These are phyloP conservation scores for Clepsis dumicolana DNA, from an alignment of 2,888 invertebrate genomes.

Conservation along the genomic window DNA sequence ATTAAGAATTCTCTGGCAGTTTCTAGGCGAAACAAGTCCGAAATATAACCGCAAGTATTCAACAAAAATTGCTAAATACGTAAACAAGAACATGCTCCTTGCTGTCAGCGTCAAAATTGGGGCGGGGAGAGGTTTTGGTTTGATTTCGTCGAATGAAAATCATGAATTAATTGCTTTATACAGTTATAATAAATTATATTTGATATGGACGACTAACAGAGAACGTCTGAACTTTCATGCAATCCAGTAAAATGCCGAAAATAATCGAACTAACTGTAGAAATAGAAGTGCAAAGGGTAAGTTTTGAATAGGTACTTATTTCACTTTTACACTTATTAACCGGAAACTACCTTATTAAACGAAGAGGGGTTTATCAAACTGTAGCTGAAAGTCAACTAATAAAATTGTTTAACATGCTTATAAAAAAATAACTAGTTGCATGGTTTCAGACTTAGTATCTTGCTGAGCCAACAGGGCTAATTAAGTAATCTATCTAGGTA, in stretches of 20 bases:
- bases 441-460: no score
- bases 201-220: conserved; percentile 23
- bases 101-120: conserved; percentile 28
- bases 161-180: conserved; percentile 18
- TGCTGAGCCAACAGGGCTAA: no score
- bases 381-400: no score
- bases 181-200: neutral
- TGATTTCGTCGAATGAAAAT: conserved; percentile 13
- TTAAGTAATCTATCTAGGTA: no score
- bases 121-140: conserved; percentile 20
- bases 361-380: no score
- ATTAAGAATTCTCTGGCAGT: no score
- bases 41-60: neutral
- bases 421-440: no score
- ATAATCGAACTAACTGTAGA: conserved; percentile 86
- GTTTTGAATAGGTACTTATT: conserved; percentile 44
- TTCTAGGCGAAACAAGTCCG: neutral
- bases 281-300: conserved; percentile 85
- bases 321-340: neutral
- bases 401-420: no score
- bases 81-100: neutral
- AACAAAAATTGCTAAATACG: neutral
- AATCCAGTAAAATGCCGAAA: conserved; percentile 77
- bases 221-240: conserved; percentile 40
- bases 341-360: no score